Conservation (phyloP, 2,113 vertebrate species). For the Nothocercus julius region DNA sequence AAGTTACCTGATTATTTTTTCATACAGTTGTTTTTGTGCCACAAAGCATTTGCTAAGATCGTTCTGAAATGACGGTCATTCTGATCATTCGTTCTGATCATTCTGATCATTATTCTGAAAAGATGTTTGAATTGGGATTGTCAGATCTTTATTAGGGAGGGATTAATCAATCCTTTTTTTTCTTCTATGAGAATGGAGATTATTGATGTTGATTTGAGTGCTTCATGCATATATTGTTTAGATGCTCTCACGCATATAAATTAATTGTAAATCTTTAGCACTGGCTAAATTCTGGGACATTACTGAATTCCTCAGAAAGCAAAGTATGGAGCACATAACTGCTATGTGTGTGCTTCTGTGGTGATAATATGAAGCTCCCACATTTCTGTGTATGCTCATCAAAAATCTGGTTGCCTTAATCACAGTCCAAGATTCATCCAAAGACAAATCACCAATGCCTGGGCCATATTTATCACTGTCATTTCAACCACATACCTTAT, state of each 20-base stretch:
- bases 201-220: not conserved
- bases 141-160: not conserved
- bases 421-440: not conserved
- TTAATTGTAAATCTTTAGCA: not conserved
- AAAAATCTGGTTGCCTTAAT: not conserved
- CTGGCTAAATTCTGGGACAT: not conserved
- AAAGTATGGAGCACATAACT: not conserved
- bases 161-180: not conserved
- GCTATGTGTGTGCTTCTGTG: not conserved
- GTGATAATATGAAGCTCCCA: not conserved
- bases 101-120: not conserved
- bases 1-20: not conserved
- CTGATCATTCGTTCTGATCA: not conserved
- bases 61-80: too few species aligned
- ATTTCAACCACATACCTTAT: not conserved
- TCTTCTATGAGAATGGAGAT: not conserved
- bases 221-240: not conserved
- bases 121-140: not conserved
- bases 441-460: not conserved
- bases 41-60: not conserved
- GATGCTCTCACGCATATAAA: not conserved
- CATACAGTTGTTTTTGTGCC: not conserved
- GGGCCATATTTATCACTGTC: not conserved
- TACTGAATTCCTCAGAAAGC: not conserved
- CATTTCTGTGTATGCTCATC: not conserved